Evolutionary conservation across 1,140 invertebrate genomes (phyloP).

Genomic region (Drosophila mojavensis): DNA sequence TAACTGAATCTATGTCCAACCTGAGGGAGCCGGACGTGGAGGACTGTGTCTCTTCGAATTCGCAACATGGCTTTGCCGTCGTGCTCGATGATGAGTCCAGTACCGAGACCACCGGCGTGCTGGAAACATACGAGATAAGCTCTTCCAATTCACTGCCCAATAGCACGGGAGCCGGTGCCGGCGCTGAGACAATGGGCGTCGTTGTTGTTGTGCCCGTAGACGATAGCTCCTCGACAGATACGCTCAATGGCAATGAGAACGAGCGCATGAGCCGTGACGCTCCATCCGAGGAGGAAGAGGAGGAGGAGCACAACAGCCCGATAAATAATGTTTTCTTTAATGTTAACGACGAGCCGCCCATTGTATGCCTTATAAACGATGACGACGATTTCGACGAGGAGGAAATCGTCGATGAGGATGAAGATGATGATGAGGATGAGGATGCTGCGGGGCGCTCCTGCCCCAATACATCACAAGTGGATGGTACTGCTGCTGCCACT

Average conservation of each 20-base stretch:
- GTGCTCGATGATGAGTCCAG: constrained; percentile 81
- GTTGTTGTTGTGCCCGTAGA: constrained; percentile 68
- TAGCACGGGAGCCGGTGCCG: constrained; percentile 48
- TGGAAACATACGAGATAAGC: constrained; percentile 76
- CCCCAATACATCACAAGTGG: constrained; percentile 66
- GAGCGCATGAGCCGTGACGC: constrained; percentile 1
- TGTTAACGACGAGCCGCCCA: constrained; percentile 50
- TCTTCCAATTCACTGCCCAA: constrained; percentile 78
- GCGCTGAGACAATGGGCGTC: constrained; percentile 23
- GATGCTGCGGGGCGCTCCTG: constrained; percentile 42
- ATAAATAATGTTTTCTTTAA: constrained; percentile 69
- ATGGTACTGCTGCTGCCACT: constrained; percentile 21
- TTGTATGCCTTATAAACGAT: constrained; percentile 74
- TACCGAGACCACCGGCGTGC: constrained; percentile 60
- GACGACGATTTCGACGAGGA: constrained; percentile 68
- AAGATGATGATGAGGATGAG: constrained; percentile 57
- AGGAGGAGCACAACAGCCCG: constrained; percentile 43
- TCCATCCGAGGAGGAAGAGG: constrained; percentile 41
- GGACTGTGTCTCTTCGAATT: constrained; percentile 72
- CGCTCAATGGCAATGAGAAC: constrained; percentile 50
- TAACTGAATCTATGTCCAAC: constrained; percentile 73
- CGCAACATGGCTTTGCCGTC: constrained; percentile 77
- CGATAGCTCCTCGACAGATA: constrained; percentile 76
- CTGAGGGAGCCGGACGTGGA: constrained; percentile 74
- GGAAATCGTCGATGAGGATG: constrained; percentile 51